Conservation (phyloP, 2,113 vertebrate species). For the Saimiri boliviensis region DNA sequence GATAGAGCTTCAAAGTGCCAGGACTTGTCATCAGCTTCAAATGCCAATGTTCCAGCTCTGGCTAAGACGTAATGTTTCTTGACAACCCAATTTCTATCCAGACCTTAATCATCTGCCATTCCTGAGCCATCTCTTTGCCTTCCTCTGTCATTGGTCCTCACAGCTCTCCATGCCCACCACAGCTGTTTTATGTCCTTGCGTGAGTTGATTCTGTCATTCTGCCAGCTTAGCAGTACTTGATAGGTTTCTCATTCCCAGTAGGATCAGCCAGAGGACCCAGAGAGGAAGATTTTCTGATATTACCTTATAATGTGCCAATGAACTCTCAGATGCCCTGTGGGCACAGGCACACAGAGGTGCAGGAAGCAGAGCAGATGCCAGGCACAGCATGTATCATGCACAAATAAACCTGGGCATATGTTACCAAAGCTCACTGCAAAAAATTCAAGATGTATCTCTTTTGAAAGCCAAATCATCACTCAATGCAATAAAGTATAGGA, state of each 20-base stretch:
- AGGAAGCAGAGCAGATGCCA: conserved; percentile 32
- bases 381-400: background rate
- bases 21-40: background rate
- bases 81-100: background rate
- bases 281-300: conserved; percentile 29
- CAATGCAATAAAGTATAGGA: background rate
- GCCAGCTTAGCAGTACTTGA: background rate
- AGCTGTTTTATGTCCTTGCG: background rate
- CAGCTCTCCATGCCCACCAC: background rate
- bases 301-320: background rate
- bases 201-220: background rate
- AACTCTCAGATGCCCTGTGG: background rate
- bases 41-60: background rate
- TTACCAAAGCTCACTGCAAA: background rate
- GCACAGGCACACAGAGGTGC: background rate
- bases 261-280: background rate
- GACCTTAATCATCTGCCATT: conserved; percentile 23
- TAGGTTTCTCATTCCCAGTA: background rate
- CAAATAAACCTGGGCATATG: conserved; percentile 40
- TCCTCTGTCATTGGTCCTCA: background rate
- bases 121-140: background rate
- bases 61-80: conserved; percentile 33
- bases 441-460: background rate
- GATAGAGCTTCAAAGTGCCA: background rate
- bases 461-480: conserved; percentile 27